Percentiles rank a stretch among this genome's conserved stretches.
Conservation (phyloP, 1,140 invertebrate genomes). For the Papilio dardanus region DNA sequence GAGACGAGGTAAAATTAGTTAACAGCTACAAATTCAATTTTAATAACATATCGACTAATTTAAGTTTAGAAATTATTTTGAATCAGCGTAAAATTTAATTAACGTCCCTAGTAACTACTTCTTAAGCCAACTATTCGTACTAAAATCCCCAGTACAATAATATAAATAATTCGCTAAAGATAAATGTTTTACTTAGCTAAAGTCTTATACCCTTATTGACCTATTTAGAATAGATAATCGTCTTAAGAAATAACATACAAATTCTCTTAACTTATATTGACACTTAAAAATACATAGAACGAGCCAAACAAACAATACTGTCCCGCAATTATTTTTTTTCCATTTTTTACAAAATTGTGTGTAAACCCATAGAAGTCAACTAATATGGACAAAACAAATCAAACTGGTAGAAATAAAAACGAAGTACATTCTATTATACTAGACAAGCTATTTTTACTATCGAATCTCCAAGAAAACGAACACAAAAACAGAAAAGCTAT, state of each 20-base stretch:
- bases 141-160: too few relatives aligned
- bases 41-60: neutral
- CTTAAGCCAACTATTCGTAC: too few relatives aligned
- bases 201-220: neutral
- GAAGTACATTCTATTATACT: neutral
- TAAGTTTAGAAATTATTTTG: neutral
- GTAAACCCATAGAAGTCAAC: neutral
- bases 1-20: neutral
- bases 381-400: neutral
- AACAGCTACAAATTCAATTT: neutral
- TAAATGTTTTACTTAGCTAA: neutral
- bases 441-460: neutral
- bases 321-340: neutral
- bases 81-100: neutral
- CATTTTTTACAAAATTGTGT: neutral
- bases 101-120: too few relatives aligned
- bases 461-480: neutral
- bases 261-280: neutral
- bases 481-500: constrained; percentile 6
- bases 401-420: neutral
- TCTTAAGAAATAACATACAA: neutral
- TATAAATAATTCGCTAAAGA: too few relatives aligned
- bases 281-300: neutral
- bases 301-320: neutral
- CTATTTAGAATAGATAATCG: neutral